These are phyloP conservation scores for Zonotrichia leucophrys DNA, from an alignment of 2,113 vertebrate species.

Conservation along the genomic window DNA sequence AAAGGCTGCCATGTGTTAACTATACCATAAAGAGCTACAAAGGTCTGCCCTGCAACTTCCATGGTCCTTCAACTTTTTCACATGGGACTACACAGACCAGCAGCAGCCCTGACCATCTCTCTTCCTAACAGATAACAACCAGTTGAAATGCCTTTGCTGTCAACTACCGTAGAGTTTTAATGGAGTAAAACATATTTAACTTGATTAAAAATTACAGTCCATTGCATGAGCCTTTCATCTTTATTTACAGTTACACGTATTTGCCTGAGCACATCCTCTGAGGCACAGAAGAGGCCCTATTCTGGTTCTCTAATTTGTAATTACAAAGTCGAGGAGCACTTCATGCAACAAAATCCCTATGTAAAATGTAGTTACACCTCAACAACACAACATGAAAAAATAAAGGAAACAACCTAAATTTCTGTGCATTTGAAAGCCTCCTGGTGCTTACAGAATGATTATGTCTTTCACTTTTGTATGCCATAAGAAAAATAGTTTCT, in stretches of 20 bases:
- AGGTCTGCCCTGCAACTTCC: not conserved
- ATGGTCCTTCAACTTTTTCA: not conserved
- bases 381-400: not conserved
- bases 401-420: not conserved
- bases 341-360: not conserved
- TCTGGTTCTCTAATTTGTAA: not conserved
- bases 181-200: not conserved
- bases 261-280: not conserved
- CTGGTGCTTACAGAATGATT: not conserved
- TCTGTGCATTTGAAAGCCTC: not conserved
- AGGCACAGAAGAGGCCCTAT: not conserved
- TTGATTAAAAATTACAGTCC: not conserved
- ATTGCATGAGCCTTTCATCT: not conserved
- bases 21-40: not conserved
- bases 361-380: not conserved
- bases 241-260: not conserved
- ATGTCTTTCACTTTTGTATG: not conserved
- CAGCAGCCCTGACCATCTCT: not conserved
- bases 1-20: not conserved
- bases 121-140: not conserved
- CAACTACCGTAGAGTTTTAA: not conserved
- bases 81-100: not conserved
- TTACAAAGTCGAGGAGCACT: not conserved
- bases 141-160: not conserved
- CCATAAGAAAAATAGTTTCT: not conserved